Conservation (phyloP, 2,113 vertebrate species). For the Uria lomvia region DNA sequence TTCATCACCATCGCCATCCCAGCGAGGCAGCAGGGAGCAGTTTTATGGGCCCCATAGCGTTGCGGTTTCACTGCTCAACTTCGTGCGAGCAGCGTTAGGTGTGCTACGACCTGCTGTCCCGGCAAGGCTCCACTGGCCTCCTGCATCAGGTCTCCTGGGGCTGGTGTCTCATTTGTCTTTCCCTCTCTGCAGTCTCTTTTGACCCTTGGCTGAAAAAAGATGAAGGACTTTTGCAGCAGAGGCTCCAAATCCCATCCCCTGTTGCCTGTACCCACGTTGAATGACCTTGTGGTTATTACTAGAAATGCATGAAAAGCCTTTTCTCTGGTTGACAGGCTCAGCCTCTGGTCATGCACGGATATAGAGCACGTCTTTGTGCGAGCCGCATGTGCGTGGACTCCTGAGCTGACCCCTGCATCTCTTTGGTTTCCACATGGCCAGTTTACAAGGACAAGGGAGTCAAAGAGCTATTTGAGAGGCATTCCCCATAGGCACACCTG, state of each 20-base stretch:
- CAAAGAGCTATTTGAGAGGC: background rate
- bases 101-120: background rate
- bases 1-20: background rate
- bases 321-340: constrained; percentile 5
- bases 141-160: background rate
- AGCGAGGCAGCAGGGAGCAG: background rate
- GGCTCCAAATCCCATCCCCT: background rate
- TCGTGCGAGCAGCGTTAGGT: background rate
- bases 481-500: background rate
- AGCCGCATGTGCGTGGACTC: background rate
- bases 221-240: constrained; percentile 1
- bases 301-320: constrained; percentile 30
- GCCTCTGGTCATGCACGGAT: background rate
- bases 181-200: background rate
- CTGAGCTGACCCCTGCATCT: background rate
- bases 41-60: background rate
- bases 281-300: constrained; percentile 34
- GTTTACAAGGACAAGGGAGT: background rate
- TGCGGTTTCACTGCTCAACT: background rate
- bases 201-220: background rate
- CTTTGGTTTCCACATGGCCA: background rate
- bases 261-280: background rate
- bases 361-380: background rate
- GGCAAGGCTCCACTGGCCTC: background rate
- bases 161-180: background rate